phyloP scores from a whole-genome alignment of 2,888 invertebrate species.

The Ephialtes manifestator region DNA sequence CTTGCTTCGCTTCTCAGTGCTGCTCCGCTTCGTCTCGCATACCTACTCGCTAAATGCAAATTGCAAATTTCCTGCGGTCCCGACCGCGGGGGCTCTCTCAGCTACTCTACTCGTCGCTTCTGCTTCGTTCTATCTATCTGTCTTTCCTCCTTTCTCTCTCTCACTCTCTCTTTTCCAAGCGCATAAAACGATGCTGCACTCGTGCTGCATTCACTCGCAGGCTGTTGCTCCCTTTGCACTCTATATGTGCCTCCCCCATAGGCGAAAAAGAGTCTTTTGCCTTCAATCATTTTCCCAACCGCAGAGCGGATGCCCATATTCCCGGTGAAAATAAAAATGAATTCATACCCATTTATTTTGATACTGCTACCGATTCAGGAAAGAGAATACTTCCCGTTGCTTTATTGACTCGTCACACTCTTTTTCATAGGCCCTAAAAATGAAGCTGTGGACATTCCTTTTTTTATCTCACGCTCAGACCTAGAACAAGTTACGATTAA shows the following conservation, averaged over 20 bases:
- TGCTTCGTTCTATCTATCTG: conserved; percentile 37
- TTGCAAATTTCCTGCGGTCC: conserved; percentile 73
- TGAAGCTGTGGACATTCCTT: too few relatives aligned
- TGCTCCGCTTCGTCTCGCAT: conserved; percentile 67
- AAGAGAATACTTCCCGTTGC: conserved; percentile 11
- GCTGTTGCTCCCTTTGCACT: conserved; percentile 37
- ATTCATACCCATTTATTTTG: conserved; percentile 10
- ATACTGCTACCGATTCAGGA: not conserved
- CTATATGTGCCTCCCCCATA: not conserved
- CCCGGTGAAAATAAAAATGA: conserved; percentile 30
- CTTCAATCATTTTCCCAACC: conserved; percentile 44
- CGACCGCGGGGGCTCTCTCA: conserved; percentile 57
- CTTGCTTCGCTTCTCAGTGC: conserved; percentile 38
- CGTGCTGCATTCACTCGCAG: conserved; percentile 47
- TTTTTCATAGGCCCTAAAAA: conserved; percentile 52
- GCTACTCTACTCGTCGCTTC: conserved; percentile 44
- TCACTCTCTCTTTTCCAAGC: conserved; percentile 48
- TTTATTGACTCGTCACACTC: conserved; percentile 59
- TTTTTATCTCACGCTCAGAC: too few relatives aligned
- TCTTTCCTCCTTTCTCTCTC: conserved; percentile 44
- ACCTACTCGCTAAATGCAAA: conserved; percentile 72
- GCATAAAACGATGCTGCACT: conserved; percentile 57
- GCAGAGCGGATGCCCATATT: conserved; percentile 17
- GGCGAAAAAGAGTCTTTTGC: conserved; percentile 39
- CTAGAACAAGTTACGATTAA: too few relatives aligned